Base-by-base conservation (phyloP, 2,113 vertebrate genomes). In the Etheostoma cragini region DNA sequence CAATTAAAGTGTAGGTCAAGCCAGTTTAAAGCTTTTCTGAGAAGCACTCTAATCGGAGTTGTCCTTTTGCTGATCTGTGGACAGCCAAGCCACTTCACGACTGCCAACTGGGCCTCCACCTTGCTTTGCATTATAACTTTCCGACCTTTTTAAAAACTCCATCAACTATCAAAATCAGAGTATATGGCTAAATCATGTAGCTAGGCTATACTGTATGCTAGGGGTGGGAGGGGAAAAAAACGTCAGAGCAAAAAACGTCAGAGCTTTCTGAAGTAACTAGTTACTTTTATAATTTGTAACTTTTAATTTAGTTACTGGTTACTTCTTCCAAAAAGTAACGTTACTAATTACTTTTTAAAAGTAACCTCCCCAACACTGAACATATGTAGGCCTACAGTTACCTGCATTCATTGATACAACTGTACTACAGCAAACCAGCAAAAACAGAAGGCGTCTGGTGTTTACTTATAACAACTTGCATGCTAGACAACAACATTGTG, bases 1-100 rank as follows among this genome's bases (percentile, higher is more conserved):
- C 76, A 72, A 84, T 87, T 84, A 84, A 47, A 52, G 75, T 57
- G 78, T 49, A 46, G 68, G 63, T 82, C 70, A 89, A 87, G 79
- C 64, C 76, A 52, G 53, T 69, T 74, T 71, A 82, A 78, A 65
- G 68, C 46, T 14, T 24, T 82, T 88, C 81, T 47, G 4, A 66
- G 56, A 69, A 72, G 33, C 53, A 60, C 54, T 82, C 46, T 80
- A 80, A 84, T 87, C 84, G 7, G 17, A 75, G 60, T 35, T 15
- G 24, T 17, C 42, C 35, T 54, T 17, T 33, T 26, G 12, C 42
- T 42, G 52, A 58, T 57, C 56, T 74, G 13, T 50, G 50, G 6
- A 49, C 26, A 30, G 17, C 1, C 16, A 54, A 22, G n/a, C 22
- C 8, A 54, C 38, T 54, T 67, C 19, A 49, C 0, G 24, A 30